A percentile compares a stretch with the other conserved stretches of the same genome.
Conservation (phyloP, 1,140 invertebrate species). For the Calosoma granatense region DNA sequence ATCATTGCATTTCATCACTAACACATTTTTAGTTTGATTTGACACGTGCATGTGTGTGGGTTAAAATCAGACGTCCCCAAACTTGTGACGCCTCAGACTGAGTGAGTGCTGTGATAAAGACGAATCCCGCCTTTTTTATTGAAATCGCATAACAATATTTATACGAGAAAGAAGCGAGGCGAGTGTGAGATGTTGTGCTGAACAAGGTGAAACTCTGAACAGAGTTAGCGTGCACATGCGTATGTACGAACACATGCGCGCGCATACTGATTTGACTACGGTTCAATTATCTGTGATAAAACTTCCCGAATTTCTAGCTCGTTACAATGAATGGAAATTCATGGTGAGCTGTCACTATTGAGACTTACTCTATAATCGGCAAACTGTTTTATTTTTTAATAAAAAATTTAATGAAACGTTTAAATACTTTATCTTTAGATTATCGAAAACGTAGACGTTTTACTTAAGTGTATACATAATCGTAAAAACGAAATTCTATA, state of each 20-base stretch:
- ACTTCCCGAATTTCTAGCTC: background rate
- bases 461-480: background rate
- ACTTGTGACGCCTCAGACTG: conserved; percentile 2
- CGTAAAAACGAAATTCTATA: conserved; percentile 4
- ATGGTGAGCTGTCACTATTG: background rate
- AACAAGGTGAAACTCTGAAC: too few relatives aligned
- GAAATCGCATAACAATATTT: background rate
- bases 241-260: background rate
- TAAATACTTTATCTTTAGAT: background rate
- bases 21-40: background rate
- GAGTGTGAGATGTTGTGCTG: too few relatives aligned
- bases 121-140: conserved; percentile 2
- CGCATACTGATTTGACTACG: background rate
- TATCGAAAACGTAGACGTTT: background rate
- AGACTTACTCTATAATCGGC: background rate
- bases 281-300: conserved; percentile 5
- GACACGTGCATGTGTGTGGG: background rate
- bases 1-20: conserved; percentile 8
- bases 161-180: background rate
- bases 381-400: background rate
- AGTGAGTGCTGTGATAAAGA: conserved; percentile 5
- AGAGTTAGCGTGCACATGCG: too few relatives aligned
- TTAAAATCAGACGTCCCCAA: background rate
- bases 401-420: too few relatives aligned
- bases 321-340: too few relatives aligned